Base-by-base conservation (phyloP, 1,140 invertebrate genomes). In the Vanessa tameamea region DNA sequence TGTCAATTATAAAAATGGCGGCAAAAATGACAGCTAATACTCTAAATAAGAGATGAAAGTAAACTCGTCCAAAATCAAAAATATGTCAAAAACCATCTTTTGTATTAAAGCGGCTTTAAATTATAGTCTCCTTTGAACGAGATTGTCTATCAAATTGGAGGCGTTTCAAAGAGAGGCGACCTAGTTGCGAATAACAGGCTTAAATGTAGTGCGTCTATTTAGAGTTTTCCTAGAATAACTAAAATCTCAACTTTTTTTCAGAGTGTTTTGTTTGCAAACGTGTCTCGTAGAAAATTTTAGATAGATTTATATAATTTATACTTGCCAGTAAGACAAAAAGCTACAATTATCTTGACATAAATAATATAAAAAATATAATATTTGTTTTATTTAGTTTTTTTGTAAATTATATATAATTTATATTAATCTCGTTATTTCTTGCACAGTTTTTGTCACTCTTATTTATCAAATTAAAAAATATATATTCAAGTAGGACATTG, bases 161-260 rank as follows among this genome's bases (percentile, higher is more conserved):
- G 73, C 20, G 79, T 80, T 80, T 85, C 80, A 82, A 84, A 82
- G 73, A 81, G 77, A 78, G 16, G 66, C 64, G 73, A 51, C 77
- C 80, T 64, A 78, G 75, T 78, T 84, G 77, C 71, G 76, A 70
- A 74, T 76, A 73, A 71, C 72, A 67, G 55, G 59, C 78, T 72
- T 65, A 79, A 77, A 87, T 84, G 75, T 82, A 80, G 82, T 80
- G 67, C 83, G 78, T 64, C 80, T 84, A 85, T 84, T 87, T 84
- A 76, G 55, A 81, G 68, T 51, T 72, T 82, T 78, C 79, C 51
- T 76, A 72, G 73, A 77, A 78, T 72, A 72, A 57, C 50, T 64
- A 79, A 64, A 72, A 37, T 73, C 13, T 64, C 26, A 64, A 23
- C 23, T 51, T 66, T 69, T 64, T 69, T 73, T 57, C 47, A 43